Percentiles rank a stretch among this genome's conserved stretches.
phyloP scores from a whole-genome alignment of 1,140 invertebrate genomes.

The Contarinia nasturtii region DNA sequence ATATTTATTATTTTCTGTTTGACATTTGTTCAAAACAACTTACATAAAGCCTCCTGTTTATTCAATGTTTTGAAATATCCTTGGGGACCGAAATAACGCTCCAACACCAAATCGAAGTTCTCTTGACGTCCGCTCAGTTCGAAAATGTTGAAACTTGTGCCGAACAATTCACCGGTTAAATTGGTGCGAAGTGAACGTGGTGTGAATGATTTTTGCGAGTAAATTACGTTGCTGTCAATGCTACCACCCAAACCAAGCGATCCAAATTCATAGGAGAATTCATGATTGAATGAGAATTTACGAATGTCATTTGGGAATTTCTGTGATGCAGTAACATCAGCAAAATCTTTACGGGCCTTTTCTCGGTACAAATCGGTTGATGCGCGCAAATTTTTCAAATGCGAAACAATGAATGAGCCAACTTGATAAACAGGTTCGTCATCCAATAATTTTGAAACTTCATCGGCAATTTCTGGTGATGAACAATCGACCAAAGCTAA shows the following conservation, averaged over 20 bases:
- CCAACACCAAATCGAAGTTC: slow-evolving; percentile 66
- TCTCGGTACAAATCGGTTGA: slow-evolving; percentile 53
- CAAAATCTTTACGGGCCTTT: slow-evolving; percentile 43
- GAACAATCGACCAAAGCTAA: slow-evolving; percentile 60
- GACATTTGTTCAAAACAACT: too few species aligned
- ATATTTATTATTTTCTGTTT: too few species aligned
- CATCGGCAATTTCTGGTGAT: slow-evolving; percentile 37
- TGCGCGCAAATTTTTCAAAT: slow-evolving; percentile 55
- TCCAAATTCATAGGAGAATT: slow-evolving; percentile 51
- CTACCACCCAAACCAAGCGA: slow-evolving; percentile 48
- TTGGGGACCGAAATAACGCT: slow-evolving; percentile 66
- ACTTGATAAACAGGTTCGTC: slow-evolving; percentile 58
- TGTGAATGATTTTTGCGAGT: slow-evolving; percentile 69
- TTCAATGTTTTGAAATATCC: slow-evolving; percentile 36
- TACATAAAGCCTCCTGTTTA: slow-evolving; percentile 27
- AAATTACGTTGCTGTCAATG: slow-evolving; percentile 60
- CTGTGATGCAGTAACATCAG: slow-evolving; percentile 41
- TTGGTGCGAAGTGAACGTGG: slow-evolving; percentile 64
- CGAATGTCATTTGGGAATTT: slow-evolving; percentile 58
- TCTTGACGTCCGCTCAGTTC: slow-evolving; percentile 67
- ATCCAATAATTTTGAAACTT: slow-evolving; percentile 50
- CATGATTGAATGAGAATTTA: slow-evolving; percentile 66
- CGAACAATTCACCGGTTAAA: slow-evolving; percentile 70
- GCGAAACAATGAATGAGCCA: slow-evolving; percentile 67
- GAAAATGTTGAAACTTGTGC: slow-evolving; percentile 65